phyloP scores from a whole-genome alignment of 2,888 invertebrate genomes.

The Andricus quercusramuli region DNA sequence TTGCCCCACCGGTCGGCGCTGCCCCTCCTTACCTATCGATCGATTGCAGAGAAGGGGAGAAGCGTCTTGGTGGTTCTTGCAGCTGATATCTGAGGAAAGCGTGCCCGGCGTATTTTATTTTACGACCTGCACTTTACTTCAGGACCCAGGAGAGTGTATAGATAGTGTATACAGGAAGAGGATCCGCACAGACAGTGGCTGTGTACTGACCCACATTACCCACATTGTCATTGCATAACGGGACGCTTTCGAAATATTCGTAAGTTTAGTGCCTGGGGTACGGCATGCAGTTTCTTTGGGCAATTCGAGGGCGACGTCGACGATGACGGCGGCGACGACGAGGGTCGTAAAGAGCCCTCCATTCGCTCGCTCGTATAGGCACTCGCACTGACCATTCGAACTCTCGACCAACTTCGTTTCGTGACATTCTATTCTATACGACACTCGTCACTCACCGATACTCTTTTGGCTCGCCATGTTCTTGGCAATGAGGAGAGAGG shows the following conservation, averaged over 20 bases:
- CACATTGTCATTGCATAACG: slow-evolving; percentile 73
- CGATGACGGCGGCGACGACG: slow-evolving; percentile 47
- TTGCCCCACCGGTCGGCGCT: too few species aligned
- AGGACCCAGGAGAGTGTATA: slow-evolving; percentile 61
- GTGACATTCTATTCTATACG: slow-evolving; percentile 27
- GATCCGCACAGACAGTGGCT: slow-evolving; percentile 48
- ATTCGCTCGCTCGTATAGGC: neutral
- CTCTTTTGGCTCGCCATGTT: slow-evolving; percentile 37
- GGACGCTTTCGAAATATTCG: slow-evolving; percentile 68
- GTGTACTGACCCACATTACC: slow-evolving; percentile 71
- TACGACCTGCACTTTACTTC: slow-evolving; percentile 71
- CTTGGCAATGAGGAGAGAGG: slow-evolving; percentile 14
- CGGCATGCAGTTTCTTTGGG: slow-evolving; percentile 44
- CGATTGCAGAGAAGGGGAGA: slow-evolving; percentile 16
- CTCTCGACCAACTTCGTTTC: slow-evolving; percentile 6
- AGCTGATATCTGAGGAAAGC: slow-evolving; percentile 60
- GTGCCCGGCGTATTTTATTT: slow-evolving; percentile 68
- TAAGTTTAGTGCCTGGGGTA: slow-evolving; percentile 61
- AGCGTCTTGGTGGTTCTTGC: slow-evolving; percentile 23
- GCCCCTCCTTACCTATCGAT: slow-evolving; percentile 44
- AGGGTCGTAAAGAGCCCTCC: slow-evolving; percentile 51
- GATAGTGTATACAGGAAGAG: slow-evolving; percentile 48
- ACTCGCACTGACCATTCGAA: slow-evolving; percentile 33
- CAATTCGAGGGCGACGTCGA: slow-evolving; percentile 51
- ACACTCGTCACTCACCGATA: slow-evolving; percentile 29